Conservation (phyloP, 92 coral and sea anemone genomes). For the Scolanthus callimorphus region DNA sequence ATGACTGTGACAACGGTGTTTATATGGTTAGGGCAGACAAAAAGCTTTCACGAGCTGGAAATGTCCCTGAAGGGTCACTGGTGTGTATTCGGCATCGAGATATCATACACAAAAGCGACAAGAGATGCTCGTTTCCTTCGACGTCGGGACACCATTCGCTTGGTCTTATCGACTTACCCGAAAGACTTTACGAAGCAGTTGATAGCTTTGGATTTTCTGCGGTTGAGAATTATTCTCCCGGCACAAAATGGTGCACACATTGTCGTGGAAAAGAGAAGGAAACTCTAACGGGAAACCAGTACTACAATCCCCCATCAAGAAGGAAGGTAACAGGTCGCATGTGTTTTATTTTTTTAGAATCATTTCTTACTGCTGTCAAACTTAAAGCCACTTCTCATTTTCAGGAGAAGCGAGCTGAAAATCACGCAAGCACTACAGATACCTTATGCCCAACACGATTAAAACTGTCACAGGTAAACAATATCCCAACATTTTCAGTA, state of each 20-base stretch:
- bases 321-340: too few relatives aligned
- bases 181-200: conserved; percentile 12
- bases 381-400: too few relatives aligned
- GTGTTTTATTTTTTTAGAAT: too few relatives aligned
- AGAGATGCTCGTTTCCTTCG: conserved; percentile 28
- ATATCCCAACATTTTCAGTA: too few relatives aligned
- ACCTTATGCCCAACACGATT: too few relatives aligned
- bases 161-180: conserved; percentile 11
- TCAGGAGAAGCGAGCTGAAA: too few relatives aligned
- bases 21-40: conserved; percentile 3
- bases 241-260: conserved; percentile 21
- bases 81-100: conserved; percentile 28
- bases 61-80: conserved; percentile 9
- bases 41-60: conserved; percentile 18
- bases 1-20: background rate
- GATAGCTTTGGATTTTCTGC: conserved; percentile 2
- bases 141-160: conserved; percentile 5
- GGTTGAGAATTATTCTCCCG: conserved; percentile 6
- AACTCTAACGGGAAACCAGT: background rate
- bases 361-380: too few relatives aligned
- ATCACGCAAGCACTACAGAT: too few relatives aligned
- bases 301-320: too few relatives aligned
- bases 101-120: conserved; percentile 24
- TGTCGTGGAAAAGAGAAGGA: conserved; percentile 4
- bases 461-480: too few relatives aligned